Percentiles rank a stretch among this genome's conserved stretches.
These are phyloP conservation scores for Amorpha juglandis DNA, from an alignment of 2,888 invertebrate species.

Conservation along the genomic window DNA sequence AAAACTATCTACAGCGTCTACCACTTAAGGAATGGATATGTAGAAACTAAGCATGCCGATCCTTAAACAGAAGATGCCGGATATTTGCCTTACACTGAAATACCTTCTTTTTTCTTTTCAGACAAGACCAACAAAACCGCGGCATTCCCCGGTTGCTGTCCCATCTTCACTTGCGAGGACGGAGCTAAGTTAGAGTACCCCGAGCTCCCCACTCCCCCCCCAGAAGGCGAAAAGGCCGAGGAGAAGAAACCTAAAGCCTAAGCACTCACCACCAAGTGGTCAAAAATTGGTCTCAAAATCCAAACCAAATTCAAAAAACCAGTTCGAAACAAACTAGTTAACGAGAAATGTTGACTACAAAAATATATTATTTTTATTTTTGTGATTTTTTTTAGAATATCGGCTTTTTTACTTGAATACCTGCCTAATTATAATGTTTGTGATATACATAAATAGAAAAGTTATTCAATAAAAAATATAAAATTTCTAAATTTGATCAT, in stretches of 20 bases:
- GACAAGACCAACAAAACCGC: slow-evolving; percentile 96
- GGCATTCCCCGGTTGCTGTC: slow-evolving; percentile 94
- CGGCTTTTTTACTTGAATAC: slow-evolving; percentile 78
- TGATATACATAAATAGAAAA: slow-evolving; percentile 76
- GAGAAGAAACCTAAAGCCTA: slow-evolving; percentile 62
- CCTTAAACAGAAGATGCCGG: no score
- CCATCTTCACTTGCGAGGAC: slow-evolving; percentile 92
- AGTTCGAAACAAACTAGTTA: background rate
- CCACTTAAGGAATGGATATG: no score
- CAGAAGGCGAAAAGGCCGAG: slow-evolving; percentile 64
- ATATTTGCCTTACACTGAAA: no score
- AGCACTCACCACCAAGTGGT: slow-evolving; percentile 27
- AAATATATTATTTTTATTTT: slow-evolving; percentile 29
- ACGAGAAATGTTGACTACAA: slow-evolving; percentile 11
- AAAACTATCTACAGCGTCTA: no score
- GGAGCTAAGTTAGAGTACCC: slow-evolving; percentile 94
- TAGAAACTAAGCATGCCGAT: no score
- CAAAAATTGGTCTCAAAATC: slow-evolving; percentile 23
- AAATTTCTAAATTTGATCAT: slow-evolving; percentile 68
- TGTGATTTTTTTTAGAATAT: slow-evolving; percentile 70
- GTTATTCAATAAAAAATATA: slow-evolving; percentile 80
- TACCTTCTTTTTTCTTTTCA: slow-evolving; percentile 53
- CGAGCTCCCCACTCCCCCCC: slow-evolving; percentile 86
- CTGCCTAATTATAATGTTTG: slow-evolving; percentile 75
- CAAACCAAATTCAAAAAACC: slow-evolving; percentile 16